Evolutionary conservation across 2,797 vertebrate genomes (phyloP).

Genomic region (Novumbra hubbsi): DNA sequence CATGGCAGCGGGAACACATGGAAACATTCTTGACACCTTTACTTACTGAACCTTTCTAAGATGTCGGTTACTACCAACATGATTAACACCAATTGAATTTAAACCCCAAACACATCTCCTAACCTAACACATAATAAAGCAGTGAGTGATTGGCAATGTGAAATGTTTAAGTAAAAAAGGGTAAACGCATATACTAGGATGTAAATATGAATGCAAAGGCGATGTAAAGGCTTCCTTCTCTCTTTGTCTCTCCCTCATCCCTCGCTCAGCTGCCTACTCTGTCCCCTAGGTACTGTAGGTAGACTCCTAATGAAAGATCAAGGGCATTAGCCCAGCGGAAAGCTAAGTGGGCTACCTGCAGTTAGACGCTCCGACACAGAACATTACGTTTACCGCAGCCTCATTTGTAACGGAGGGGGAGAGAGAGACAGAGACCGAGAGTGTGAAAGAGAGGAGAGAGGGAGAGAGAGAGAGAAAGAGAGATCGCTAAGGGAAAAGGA

Average conservation of each 20-base stretch:
- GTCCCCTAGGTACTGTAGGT: constrained; percentile 50
- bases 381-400: constrained; percentile 68
- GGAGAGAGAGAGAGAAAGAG: background rate
- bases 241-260: constrained; percentile 12
- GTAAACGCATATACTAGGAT: background rate
- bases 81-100: background rate
- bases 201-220: constrained; percentile 12
- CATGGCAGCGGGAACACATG: background rate
- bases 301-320: constrained; percentile 62
- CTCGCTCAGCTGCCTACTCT: constrained; percentile 25
- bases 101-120: background rate
- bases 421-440: constrained; percentile 12
- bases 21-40: background rate
- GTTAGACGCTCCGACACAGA: constrained; percentile 61
- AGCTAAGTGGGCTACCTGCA: constrained; percentile 57
- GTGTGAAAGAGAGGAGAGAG: constrained; percentile 1
- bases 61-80: background rate
- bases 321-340: constrained; percentile 50
- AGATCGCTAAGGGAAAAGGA: constrained; percentile 24
- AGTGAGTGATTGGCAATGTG: constrained; percentile 4
- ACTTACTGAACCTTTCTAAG: background rate
- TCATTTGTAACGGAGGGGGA: constrained; percentile 55
- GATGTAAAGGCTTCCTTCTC: constrained; percentile 11
- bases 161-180: background rate
- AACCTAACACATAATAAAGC: constrained; percentile 2